Base-by-base conservation (phyloP, 92 coral and sea anemone genomes). In the Bergia puertoricense region DNA sequence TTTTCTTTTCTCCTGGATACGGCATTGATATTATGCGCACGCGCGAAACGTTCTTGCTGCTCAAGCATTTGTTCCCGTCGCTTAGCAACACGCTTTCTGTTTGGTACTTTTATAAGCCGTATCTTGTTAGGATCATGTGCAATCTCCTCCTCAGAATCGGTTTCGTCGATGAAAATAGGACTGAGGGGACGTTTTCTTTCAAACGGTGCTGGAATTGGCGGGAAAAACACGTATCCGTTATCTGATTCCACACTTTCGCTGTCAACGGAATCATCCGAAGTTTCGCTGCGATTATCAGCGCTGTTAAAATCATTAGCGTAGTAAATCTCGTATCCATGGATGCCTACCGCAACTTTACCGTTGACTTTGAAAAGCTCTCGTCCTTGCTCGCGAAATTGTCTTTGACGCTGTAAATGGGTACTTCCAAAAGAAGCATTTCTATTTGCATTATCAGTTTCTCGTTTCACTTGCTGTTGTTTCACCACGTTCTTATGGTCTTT, bases 151-250 rank as follows among this genome's bases (percentile, higher is more conserved):
- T 84, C 87, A 2, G 79, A 44, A 44, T 84, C 78, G 4, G 79
- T 69, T 3, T 71, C 79, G 16, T 48, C 44, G 14, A 48, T 7
- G n/a, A 43, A 6, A 43, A 84, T 18, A n/a, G 43, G 87, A 50
- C 87, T 84, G 2, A 68, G 87, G 46, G 87, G 87, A n/a, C 87
- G 57, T 46, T 72, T 84, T 84, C 40, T 69, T 30, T 46, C 87
- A 84, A 84, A 84, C 56, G 87, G 87, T 30, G 78, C 87, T 9
- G 77, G 77, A 15, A 84, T 69, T 51, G 87, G 87, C 66, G 87
- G 87, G 65, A 84, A 84, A 48, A 84, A 84, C 67, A 84, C 87
- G 68, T 84, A 84, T 2, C 87, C 87, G 46, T 45, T 45, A 46
- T 71, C 45, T 4, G 79, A 84, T 84, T 84, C 62, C 36, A 23